These are phyloP conservation scores for Urocyon cinereoargenteus DNA, from an alignment of 2,797 vertebrate genomes.

Conservation along the genomic window DNA sequence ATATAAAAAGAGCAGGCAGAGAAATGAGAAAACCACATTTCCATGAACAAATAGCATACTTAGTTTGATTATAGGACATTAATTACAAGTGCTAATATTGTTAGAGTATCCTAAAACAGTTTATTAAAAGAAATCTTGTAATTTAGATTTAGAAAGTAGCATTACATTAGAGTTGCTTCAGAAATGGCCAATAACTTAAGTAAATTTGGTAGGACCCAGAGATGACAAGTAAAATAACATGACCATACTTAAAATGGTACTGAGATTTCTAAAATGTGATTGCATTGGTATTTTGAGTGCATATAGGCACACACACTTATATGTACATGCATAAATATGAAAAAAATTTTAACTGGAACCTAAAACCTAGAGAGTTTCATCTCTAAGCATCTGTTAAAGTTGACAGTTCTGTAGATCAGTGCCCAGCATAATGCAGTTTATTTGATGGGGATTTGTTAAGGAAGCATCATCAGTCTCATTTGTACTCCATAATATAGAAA, in stretches of 20 bases:
- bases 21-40: constrained; percentile 52
- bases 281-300: constrained; percentile 11
- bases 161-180: constrained; percentile 48
- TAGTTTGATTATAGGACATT: constrained; percentile 62
- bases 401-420: constrained; percentile 14
- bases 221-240: constrained; percentile 9
- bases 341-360: background rate
- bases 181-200: constrained; percentile 12
- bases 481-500: background rate
- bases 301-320: background rate
- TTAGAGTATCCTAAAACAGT: constrained; percentile 32
- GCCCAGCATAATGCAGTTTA: background rate
- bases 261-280: constrained; percentile 59
- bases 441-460: constrained; percentile 13
- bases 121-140: constrained; percentile 63
- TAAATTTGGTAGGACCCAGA: constrained; percentile 25
- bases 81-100: constrained; percentile 41
- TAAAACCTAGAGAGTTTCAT: constrained; percentile 44
- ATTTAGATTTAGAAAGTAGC: background rate
- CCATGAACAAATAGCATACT: constrained; percentile 18
- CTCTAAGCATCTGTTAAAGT: constrained; percentile 46
- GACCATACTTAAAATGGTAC: background rate
- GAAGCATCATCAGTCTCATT: background rate
- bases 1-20: background rate
- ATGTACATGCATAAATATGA: background rate